Percentiles rank a stretch among this genome's conserved stretches.
Conservation (phyloP, 2,797 vertebrate genomes). For the Lacerta bilineata region DNA sequence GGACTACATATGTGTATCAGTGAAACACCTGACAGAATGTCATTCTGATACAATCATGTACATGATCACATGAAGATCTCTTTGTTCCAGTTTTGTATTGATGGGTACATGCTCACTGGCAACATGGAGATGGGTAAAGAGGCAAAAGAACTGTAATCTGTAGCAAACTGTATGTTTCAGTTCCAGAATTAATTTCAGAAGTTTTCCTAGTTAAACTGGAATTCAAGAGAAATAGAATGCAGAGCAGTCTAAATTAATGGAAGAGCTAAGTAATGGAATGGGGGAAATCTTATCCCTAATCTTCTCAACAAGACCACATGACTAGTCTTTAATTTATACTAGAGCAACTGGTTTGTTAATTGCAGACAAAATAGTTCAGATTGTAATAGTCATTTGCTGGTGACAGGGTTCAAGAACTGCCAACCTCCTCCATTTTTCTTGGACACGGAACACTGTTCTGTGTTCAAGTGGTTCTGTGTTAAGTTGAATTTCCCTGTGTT, state of each 20-base stretch:
- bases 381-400: background rate
- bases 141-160: background rate
- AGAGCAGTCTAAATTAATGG: background rate
- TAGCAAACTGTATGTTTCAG: background rate
- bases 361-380: background rate
- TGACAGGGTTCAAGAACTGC: background rate
- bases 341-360: background rate
- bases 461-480: background rate
- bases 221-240: background rate
- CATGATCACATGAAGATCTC: background rate
- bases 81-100: background rate
- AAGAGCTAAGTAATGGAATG: background rate
- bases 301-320: background rate
- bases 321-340: background rate
- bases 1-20: background rate
- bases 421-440: background rate
- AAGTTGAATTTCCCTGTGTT: background rate
- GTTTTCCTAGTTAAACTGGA: background rate
- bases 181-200: constrained; percentile 1
- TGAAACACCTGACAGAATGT: background rate
- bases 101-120: background rate
- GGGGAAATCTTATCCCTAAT: background rate
- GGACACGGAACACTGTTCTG: background rate
- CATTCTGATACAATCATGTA: background rate
- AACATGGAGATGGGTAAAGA: background rate